Base-by-base conservation (phyloP, 64 coral and sea anemone genomes). In the Pachyseris speciosa region DNA sequence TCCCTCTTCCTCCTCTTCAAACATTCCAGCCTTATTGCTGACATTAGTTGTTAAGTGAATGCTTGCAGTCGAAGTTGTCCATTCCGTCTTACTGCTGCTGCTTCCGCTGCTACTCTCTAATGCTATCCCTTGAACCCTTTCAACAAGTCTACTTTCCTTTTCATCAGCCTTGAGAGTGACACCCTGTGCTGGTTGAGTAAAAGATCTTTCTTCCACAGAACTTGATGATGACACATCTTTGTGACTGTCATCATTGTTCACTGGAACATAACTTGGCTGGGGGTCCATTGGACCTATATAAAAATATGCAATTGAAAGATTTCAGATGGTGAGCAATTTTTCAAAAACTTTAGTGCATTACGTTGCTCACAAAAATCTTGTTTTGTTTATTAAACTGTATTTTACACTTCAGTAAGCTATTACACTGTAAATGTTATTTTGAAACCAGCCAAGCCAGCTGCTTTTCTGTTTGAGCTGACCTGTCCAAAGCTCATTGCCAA, bases 1-100 rank as follows among this genome's bases (percentile, higher is more conserved):
- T 13, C 89, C 89, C 48, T 92, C 89, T 69, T 92, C 89, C 78
- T 84, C 89, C 30, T 70, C 89, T 74, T 92, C 89, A 84, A 92
- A 83, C 30, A 92, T 84, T 25, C 66, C 89, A 84, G 80, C 52
- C 28, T 92, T 92, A 30, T 51, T 83, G 3, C 17, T 55, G 1
- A 84, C 79, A 84, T 48, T 84, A 17, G 80, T 61, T 25, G 77
- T 61, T 34, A 81, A 61, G 24, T 81, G 77, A 81, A 61, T 81
- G 32, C 77, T 81, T 57, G 75, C 75, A 32, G 47, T 55, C 7
- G 75, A 79, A 79, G 75, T 29, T 55, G 75, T 79, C 75, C 75
- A 79, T 30, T 79, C 75, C 38, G 53, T 39, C 31, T 63, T 81
- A 59, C 17, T 37, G n/a, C 77, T 24, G 7, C 24, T 51, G 27